phyloP scores from a whole-genome alignment of 1,140 invertebrate species.

The Tetramorium alpestre region DNA sequence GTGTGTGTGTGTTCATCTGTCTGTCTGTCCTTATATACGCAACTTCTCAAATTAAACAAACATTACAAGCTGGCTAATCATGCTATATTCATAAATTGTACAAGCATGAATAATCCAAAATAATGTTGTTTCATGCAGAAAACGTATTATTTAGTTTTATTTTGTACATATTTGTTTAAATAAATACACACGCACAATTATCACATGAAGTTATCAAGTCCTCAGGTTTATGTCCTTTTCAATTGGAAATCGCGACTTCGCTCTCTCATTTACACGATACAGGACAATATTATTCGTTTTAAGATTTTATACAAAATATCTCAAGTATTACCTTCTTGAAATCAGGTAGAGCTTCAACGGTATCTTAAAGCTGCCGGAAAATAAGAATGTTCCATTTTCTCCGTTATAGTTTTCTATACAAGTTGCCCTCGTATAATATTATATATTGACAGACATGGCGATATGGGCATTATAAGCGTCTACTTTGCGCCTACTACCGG shows the following conservation, averaged over 20 bases:
- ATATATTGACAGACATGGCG: background rate
- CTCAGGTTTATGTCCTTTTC: conserved; percentile 11
- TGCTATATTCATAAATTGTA: conserved; percentile 74
- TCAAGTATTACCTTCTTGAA: conserved; percentile 50
- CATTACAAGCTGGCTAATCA: conserved; percentile 64
- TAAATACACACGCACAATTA: conserved; percentile 78
- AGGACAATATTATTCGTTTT: conserved; percentile 4
- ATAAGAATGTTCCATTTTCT: conserved; percentile 60
- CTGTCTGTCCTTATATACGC: background rate
- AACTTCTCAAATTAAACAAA: conserved; percentile 56
- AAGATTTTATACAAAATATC: conserved; percentile 62
- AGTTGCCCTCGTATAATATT: background rate
- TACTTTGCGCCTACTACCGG: background rate
- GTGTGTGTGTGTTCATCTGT: conserved; percentile 30
- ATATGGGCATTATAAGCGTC: background rate
- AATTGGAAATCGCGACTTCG: conserved; percentile 18
- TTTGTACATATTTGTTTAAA: conserved; percentile 75
- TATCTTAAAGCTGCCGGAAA: conserved; percentile 64
- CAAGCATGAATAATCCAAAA: conserved; percentile 69
- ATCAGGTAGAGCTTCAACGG: conserved; percentile 3
- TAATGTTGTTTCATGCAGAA: conserved; percentile 41
- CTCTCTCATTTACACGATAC: conserved; percentile 25
- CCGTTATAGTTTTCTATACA: background rate
- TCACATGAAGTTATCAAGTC: conserved; percentile 74
- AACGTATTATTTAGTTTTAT: conserved; percentile 61